phyloP scores from a whole-genome alignment of 1,140 invertebrate species.

The Oryctes rhinoceros region DNA sequence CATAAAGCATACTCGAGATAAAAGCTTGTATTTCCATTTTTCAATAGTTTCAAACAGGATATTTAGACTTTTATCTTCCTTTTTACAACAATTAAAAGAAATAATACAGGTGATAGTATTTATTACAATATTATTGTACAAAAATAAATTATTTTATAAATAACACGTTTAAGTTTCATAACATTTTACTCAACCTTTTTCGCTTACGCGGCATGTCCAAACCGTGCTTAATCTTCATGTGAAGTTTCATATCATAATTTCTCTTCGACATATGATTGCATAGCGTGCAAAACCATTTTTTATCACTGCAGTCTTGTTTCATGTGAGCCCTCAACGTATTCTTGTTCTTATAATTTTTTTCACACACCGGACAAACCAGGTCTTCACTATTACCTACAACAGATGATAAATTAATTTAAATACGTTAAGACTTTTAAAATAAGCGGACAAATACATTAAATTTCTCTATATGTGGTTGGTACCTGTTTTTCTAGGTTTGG shows the following conservation, averaged over 20 bases:
- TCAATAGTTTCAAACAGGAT: too few relatives aligned
- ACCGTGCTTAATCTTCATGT: conserved; percentile 33
- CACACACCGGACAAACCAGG: conserved; percentile 41
- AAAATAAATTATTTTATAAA: neutral
- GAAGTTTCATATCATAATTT: conserved; percentile 42
- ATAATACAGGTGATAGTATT: neutral
- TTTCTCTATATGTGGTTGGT: too few relatives aligned
- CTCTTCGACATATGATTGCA: conserved; percentile 43
- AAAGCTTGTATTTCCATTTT: too few relatives aligned
- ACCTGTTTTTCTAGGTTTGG: too few relatives aligned
- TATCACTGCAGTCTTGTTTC: conserved; percentile 47
- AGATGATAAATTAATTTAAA: neutral
- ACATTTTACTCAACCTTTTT: neutral
- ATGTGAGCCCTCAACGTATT: conserved; percentile 45
- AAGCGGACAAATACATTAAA: too few relatives aligned
- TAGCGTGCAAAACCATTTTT: conserved; percentile 42
- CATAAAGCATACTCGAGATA: too few relatives aligned
- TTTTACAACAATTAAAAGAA: too few relatives aligned
- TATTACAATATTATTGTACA: conserved; percentile 28
- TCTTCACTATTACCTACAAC: neutral
- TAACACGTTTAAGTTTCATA: neutral
- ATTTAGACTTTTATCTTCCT: too few relatives aligned
- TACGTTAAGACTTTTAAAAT: neutral
- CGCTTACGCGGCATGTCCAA: neutral
- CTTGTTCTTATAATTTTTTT: conserved; percentile 44